Percentiles rank a stretch among this genome's conserved stretches.
phyloP scores from a whole-genome alignment of 2,113 vertebrate genomes.

The Perca schrenkii region DNA sequence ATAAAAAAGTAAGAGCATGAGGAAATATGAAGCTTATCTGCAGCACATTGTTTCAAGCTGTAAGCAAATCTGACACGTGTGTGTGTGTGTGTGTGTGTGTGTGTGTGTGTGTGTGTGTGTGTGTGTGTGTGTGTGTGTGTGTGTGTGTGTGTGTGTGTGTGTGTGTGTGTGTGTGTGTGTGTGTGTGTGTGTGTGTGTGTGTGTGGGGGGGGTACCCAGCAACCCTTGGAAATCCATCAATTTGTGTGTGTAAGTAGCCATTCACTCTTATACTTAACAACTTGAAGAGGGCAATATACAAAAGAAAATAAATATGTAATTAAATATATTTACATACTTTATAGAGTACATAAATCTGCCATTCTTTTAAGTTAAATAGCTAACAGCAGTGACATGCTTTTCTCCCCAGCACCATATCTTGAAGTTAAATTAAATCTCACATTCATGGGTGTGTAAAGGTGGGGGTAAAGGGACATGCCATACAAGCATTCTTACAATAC shows the following conservation, averaged over 20 bases:
- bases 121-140: too few species aligned
- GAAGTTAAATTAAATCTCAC: constrained; percentile 52
- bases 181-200: too few species aligned
- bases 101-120: too few species aligned
- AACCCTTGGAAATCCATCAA: not conserved
- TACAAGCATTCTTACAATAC: constrained; percentile 29
- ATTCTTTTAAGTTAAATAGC: constrained; percentile 21
- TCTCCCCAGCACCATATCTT: constrained; percentile 44
- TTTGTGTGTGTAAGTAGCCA: constrained; percentile 3
- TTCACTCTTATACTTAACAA: constrained; percentile 38
- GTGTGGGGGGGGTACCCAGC: too few species aligned
- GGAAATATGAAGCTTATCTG: constrained; percentile 29
- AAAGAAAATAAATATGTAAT: constrained; percentile 56
- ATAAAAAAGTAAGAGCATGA: constrained; percentile 7
- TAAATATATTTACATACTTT: constrained; percentile 65
- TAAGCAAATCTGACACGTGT: not conserved
- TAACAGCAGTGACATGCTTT: constrained; percentile 54
- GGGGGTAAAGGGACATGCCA: constrained; percentile 48
- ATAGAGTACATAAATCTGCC: constrained; percentile 45
- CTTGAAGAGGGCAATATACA: constrained; percentile 14
- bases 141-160: too few species aligned
- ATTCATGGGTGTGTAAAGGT: constrained; percentile 66
- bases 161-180: too few species aligned
- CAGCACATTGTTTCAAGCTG: constrained; percentile 39
- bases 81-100: too few species aligned